A percentile compares a stretch with the other conserved stretches of the same genome.
These are phyloP conservation scores for Pipa parva DNA, from an alignment of 2,113 vertebrate species.

Conservation along the genomic window DNA sequence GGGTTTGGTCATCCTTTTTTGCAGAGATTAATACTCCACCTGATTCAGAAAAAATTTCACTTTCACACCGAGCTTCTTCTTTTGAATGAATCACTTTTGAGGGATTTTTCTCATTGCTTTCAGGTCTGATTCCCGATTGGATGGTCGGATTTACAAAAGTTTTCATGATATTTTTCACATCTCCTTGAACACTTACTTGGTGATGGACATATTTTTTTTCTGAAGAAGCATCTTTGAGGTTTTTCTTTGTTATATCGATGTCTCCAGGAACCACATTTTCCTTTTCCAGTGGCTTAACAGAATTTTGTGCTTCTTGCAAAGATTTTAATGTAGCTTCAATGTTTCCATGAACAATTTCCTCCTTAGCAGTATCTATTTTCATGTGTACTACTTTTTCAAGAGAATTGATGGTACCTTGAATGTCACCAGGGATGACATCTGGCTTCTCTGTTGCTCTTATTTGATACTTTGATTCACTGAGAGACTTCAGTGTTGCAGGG, in stretches of 20 bases:
- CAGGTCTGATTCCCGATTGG: conserved; percentile 50
- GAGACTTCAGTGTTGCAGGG: conserved; percentile 64
- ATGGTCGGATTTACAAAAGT: conserved; percentile 64
- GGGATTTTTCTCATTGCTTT: conserved; percentile 59
- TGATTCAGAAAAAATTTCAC: conserved; percentile 65
- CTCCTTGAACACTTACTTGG: conserved; percentile 57
- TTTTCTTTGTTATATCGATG: conserved; percentile 58
- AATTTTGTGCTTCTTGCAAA: conserved; percentile 66
- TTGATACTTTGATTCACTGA: conserved; percentile 64
- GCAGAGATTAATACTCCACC: conserved; percentile 66
- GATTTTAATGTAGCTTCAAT: conserved; percentile 74
- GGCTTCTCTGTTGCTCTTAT: conserved; percentile 68
- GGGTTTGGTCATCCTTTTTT: conserved; percentile 65
- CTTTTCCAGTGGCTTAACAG: conserved; percentile 65
- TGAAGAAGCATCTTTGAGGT: conserved; percentile 58
- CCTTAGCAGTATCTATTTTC: conserved; percentile 63
- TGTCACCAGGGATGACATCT: conserved; percentile 69
- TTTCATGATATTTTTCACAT: conserved; percentile 66
- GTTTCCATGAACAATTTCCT: conserved; percentile 74
- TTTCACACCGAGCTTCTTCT: conserved; percentile 58
- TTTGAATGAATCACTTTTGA: conserved; percentile 61
- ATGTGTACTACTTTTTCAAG: conserved; percentile 72
- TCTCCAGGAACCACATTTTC: conserved; percentile 62
- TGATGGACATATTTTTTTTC: conserved; percentile 57
- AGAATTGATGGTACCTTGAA: conserved; percentile 72